Base-by-base conservation (phyloP, 2,113 vertebrate genomes). In the Camelus bactrianus region DNA sequence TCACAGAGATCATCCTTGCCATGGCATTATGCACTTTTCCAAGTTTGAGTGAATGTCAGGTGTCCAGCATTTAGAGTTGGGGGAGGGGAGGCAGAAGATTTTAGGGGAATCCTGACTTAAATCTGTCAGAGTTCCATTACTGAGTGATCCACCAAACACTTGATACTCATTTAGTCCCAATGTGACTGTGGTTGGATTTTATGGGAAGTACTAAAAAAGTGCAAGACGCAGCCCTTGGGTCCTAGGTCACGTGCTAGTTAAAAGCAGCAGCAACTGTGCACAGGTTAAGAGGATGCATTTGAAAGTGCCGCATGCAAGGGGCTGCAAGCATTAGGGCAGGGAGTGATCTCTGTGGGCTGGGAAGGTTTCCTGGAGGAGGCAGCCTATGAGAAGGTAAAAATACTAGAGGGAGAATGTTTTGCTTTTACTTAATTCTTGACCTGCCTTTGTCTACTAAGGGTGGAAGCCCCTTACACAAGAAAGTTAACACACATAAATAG, bases 301-400 rank as follows among this genome's bases (percentile, higher is more conserved):
- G 56, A 12, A 76, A 92, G 35, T 5, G 28, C 2, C 8, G 26
- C 28, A 0, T 58, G 30, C 19, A 30, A 32, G 72, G 14, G 35
- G 32, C 58, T 26, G 2, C 11, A 8, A 11, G 38, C 15, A 10
- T 62, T 28, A 4, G 26, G 72, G 17, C 13, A 9, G 12, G 35
- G 48, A 64, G 60, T 32, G 86, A 4, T 83, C 79, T 32, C 52
- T 28, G 38, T 56, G 54, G 35, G 8, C 2, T 11, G 26, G 22
- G 79, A 83, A 80, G 38, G 30, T 5, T 81, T 97, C 91, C 70
- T 70, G 52, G 79, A 93, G 26, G 42, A 94, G 19, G 82, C 9
- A 28, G 35, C 5, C 12, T n/a, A 17, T 56, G 48, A 70, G 79
- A 72, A 9, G 35, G 50, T 70, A 52, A 81, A 70, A 8, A 14